phyloP scores from a whole-genome alignment of 2,888 invertebrate species.

The Acronicta aceris region DNA sequence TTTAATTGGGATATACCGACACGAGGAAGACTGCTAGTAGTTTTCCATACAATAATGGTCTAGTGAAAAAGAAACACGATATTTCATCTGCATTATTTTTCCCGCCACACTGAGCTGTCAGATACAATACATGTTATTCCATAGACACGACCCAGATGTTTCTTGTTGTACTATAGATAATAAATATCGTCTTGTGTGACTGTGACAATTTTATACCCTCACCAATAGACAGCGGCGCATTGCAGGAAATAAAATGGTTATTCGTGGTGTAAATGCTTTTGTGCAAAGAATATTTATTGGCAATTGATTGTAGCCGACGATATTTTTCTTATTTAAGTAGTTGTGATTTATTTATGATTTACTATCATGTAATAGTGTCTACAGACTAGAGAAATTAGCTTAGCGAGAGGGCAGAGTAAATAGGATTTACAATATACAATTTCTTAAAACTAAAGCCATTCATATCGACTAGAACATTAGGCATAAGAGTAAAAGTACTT shows the following conservation, averaged over 20 bases:
- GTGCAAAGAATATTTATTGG: neutral
- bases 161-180: conserved; percentile 33
- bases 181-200: conserved; percentile 29
- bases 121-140: conserved; percentile 27
- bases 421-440: too few relatives aligned
- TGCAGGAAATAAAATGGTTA: neutral
- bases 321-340: neutral
- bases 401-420: too few relatives aligned
- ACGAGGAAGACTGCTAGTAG: neutral
- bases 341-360: neutral
- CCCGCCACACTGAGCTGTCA: conserved; percentile 35
- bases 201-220: conserved; percentile 33
- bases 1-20: neutral
- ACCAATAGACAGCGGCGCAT: neutral
- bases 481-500: too few relatives aligned
- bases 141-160: conserved; percentile 40
- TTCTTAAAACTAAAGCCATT: too few relatives aligned
- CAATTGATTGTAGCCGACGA: neutral
- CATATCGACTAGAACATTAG: too few relatives aligned
- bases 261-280: conserved; percentile 2
- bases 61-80: neutral
- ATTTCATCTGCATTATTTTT: conserved; percentile 24
- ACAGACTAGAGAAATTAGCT: too few relatives aligned
- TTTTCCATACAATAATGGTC: conserved; percentile 7
- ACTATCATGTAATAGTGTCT: too few relatives aligned